Evolutionary conservation across 2,113 vertebrate species (phyloP).

Genomic region (Sturnus vulgaris): DNA sequence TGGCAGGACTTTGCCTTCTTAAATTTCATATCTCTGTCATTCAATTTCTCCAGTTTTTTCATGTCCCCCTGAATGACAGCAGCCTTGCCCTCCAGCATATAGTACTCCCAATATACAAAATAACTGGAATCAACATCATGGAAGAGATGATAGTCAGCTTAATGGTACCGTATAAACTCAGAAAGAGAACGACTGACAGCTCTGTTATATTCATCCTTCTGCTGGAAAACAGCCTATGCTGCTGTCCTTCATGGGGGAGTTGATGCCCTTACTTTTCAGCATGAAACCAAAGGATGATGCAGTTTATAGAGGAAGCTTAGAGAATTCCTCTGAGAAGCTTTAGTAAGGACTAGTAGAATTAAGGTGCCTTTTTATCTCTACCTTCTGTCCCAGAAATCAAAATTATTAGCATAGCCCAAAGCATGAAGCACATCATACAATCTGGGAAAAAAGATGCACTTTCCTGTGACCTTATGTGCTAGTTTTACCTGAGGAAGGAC

Average conservation of each 20-base stretch:
- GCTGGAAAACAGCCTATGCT: neutral
- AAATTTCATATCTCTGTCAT: neutral
- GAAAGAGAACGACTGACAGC: neutral
- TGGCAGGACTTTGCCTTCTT: neutral
- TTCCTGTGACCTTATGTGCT: neutral
- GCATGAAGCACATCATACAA: neutral
- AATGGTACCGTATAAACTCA: neutral
- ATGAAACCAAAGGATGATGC: neutral
- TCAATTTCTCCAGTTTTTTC: neutral
- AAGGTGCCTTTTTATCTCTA: neutral
- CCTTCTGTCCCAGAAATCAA: neutral
- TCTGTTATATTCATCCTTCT: neutral
- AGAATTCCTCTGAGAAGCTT: constrained; percentile 18
- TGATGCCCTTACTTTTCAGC: neutral
- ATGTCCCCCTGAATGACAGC: neutral
- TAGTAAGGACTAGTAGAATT: neutral
- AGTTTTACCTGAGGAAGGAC: no score
- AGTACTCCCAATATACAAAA: neutral
- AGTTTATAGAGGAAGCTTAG: neutral
- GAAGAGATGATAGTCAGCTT: neutral
- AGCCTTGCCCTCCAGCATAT: neutral
- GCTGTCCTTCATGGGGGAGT: neutral
- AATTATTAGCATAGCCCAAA: constrained; percentile 14
- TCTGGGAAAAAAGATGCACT: neutral
- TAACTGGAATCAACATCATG: neutral